phyloP scores from a whole-genome alignment of 1,140 invertebrate genomes.

The Globodera rostochiensis region DNA sequence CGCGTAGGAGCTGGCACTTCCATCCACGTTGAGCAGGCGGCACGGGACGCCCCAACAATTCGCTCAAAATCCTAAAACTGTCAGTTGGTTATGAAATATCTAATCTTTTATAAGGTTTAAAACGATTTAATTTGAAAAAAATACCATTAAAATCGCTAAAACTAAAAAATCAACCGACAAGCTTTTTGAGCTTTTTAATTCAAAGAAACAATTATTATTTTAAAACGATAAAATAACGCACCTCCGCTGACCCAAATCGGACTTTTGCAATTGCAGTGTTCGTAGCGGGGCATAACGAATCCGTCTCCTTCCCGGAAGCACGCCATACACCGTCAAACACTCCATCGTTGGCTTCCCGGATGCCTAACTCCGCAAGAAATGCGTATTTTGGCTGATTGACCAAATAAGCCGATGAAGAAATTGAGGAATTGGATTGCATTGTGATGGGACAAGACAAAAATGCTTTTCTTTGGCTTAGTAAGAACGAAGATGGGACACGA shows the following conservation, averaged over 20 bases:
- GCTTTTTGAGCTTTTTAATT: too few relatives aligned
- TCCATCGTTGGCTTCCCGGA: constrained; percentile 55
- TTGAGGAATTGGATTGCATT: constrained; percentile 26
- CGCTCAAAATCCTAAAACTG: constrained; percentile 54
- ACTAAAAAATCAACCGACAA: too few relatives aligned
- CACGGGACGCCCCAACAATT: constrained; percentile 28
- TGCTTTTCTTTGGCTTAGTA: not conserved
- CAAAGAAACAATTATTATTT: not conserved
- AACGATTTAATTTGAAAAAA: too few relatives aligned
- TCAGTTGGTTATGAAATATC: not conserved
- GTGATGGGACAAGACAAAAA: not conserved
- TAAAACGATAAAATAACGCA: not conserved
- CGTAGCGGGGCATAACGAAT: constrained; percentile 51
- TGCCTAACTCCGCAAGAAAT: constrained; percentile 60
- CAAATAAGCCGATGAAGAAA: constrained; percentile 56
- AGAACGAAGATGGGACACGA: not conserved
- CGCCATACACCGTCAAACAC: constrained; percentile 59
- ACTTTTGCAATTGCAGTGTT: constrained; percentile 62
- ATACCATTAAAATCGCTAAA: too few relatives aligned
- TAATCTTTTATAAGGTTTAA: too few relatives aligned
- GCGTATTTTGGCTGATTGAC: constrained; percentile 57
- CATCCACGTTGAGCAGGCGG: constrained; percentile 39
- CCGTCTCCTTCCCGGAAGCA: constrained; percentile 41
- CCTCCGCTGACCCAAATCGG: constrained; percentile 50
- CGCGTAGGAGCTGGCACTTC: constrained; percentile 47